Base-by-base conservation (phyloP, 2,888 invertebrate genomes). In the Apamea anceps region DNA sequence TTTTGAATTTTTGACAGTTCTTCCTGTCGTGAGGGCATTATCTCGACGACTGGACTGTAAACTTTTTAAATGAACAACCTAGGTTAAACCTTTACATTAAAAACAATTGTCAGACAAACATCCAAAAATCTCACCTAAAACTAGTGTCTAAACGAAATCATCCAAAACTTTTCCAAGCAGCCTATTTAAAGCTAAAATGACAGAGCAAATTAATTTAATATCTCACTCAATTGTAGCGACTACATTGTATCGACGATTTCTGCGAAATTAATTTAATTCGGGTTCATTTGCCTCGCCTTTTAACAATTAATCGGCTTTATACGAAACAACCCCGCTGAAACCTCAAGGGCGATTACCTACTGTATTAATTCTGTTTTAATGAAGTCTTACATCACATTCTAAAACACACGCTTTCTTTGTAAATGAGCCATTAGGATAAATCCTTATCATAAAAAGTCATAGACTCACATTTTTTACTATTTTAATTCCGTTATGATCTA, bases 221-320 rank as follows among this genome's bases (percentile, higher is more conserved):
- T 81, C 79, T 77, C 75, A 51, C 81, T 77, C 77, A 71, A 78
- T 82, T 81, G 78, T 76, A 75, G 67, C 42, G 67, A 78, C 72
- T 77, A 85, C 80, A 82, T 77, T 75, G 68, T 82, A 87, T 87
- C 75, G 82, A 76, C 79, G 76, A 79, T 80, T 86, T 87, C 85
- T 73, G 72, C 42, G 87, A 86, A 88, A 88, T 86, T 87, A 72
- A 88, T 84, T 87, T 87, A 81, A 81, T 82, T 82, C 67, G 18
- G 87, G 85, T 87, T 85, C 85, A 84, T 88, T 87, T 87, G 85
- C 87, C 87, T 79, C 82, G 78, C 82, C 74, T 87, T 88, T 81
- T 77, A 72, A 79, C 80, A 87, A 88, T 87, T 87, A 84, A 88
- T 85, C 80, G 77, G 80, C 79, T 88, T 81, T 81, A 82, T 76